Base-by-base conservation (phyloP, 2,797 vertebrate species). In the Hylomyscus alleni region DNA sequence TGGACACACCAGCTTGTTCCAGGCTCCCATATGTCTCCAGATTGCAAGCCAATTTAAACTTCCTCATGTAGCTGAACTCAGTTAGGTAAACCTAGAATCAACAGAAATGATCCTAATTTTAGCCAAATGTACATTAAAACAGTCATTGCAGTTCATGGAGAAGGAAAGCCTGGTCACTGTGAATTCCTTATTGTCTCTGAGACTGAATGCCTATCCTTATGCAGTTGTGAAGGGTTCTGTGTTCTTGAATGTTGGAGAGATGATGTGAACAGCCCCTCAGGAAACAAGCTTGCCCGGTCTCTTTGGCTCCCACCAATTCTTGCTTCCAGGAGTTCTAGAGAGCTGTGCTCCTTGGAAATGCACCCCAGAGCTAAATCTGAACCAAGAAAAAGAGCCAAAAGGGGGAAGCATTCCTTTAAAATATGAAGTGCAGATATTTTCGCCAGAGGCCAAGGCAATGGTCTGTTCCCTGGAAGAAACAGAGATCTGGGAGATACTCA, bases 1-100 rank as follows among this genome's bases (percentile, higher is more conserved):
- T 90, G 89, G 96, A 97, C 95, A 94, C n/a, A 95, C 93, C 95
- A 95, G 86, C 73, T 95, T 95, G 88, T 92, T 97, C 92, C 97
- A 97, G 86, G 67, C 89, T 91, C 80, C 94, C 77, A 17, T 90
- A 83, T n/a, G 60, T 96, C 73, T 6, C 10, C 26, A 6, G 81
- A 95, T 84, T 34, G 40, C 88, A 82, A 56, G 96, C 97, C 97
- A 97, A 97, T 52, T 92, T 95, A 97, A 98, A 98, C 97, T 97
- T 98, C 95, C 95, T 95, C 17, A 1, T 73, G 92, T 75, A 92
- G 56, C 89, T 34, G 81, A 93, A 89, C 54, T 95, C 90, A n/a
- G 90, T 80, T 80, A 93, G 92, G 94, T 94, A 96, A 97, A 95
- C 91, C 94, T 24, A 60, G 83, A 96, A 73, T 81, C 94, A 97